phyloP scores from a whole-genome alignment of 2,797 vertebrate species.

The Oreonectes daqikongensis region DNA sequence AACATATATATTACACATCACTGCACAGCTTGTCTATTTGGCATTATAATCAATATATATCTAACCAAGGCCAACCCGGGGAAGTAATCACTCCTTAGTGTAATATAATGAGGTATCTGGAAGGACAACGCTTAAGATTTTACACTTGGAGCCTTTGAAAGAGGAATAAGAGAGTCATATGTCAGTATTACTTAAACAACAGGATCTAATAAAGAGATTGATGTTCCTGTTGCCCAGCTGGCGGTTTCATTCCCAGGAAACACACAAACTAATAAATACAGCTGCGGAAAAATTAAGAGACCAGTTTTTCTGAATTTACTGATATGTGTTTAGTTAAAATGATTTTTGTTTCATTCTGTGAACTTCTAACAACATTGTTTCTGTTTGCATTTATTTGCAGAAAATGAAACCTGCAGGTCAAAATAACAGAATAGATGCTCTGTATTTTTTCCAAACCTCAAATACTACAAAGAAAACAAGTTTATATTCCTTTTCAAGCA shows the following conservation, averaged over 20 bases:
- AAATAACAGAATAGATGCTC: too few relatives aligned
- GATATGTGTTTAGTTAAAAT: too few relatives aligned
- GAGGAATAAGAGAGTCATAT: constrained; percentile 10
- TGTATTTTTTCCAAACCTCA: too few relatives aligned
- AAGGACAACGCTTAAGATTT: constrained; percentile 19
- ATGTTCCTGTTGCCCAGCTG: not conserved
- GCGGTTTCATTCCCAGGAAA: not conserved
- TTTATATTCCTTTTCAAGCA: too few relatives aligned
- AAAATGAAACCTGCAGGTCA: too few relatives aligned
- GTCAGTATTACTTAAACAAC: not conserved
- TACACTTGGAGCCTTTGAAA: not conserved
- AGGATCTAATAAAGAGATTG: not conserved
- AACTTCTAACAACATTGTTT: too few relatives aligned
- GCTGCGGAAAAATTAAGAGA: too few relatives aligned
- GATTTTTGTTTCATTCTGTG: too few relatives aligned
- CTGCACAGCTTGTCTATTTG: constrained; percentile 48
- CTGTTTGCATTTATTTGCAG: too few relatives aligned
- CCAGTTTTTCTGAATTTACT: too few relatives aligned
- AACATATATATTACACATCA: constrained; percentile 3
- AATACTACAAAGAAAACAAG: too few relatives aligned
- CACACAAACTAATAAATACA: not conserved
- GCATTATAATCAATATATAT: constrained; percentile 70
- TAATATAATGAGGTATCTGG: constrained; percentile 72
- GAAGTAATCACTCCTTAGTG: constrained; percentile 71
- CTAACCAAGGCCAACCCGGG: constrained; percentile 67